These are phyloP conservation scores for Rambutsinella grinnellia DNA, from an alignment of 2,888 invertebrate species.

Conservation along the genomic window DNA sequence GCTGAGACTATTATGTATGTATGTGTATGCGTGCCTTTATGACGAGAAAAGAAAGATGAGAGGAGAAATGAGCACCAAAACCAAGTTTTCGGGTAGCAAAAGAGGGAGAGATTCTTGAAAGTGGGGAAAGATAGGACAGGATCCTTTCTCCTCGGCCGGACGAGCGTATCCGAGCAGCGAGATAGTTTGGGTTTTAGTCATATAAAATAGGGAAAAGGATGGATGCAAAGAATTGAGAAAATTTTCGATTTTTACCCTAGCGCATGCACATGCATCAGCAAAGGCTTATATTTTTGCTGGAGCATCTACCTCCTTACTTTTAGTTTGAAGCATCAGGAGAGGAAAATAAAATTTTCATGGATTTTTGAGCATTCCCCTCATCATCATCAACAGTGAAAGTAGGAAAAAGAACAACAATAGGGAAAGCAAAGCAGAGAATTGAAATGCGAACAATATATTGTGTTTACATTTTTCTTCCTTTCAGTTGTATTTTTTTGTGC, in stretches of 20 bases:
- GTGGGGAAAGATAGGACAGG: constrained; percentile 52
- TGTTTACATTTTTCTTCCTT: background rate
- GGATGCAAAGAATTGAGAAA: constrained; percentile 54
- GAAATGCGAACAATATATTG: background rate
- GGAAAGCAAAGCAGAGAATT: background rate
- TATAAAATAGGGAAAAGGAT: constrained; percentile 38
- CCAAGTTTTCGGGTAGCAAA: background rate
- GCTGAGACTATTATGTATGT: constrained; percentile 22
- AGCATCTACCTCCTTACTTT: constrained; percentile 15
- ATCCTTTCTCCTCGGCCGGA: constrained; percentile 51
- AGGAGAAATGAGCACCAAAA: constrained; percentile 30
- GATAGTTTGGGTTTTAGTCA: constrained; percentile 15
- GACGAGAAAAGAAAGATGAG: background rate
- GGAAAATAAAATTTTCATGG: constrained; percentile 50
- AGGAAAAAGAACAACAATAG: background rate
- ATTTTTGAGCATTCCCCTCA: constrained; percentile 45
- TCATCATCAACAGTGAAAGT: constrained; percentile 7
- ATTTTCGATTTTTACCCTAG: constrained; percentile 64
- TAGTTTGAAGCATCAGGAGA: constrained; percentile 33
- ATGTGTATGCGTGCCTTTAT: constrained; percentile 22
- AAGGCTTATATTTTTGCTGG: constrained; percentile 41
- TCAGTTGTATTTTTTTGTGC: no score
- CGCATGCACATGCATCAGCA: constrained; percentile 63
- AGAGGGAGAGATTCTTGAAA: constrained; percentile 24
- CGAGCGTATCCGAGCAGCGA: constrained; percentile 44